A percentile compares a stretch with the other conserved stretches of the same genome.
Evolutionary conservation across 1,140 invertebrate genomes (phyloP).

Genomic region (Habropoda laboriosa): DNA sequence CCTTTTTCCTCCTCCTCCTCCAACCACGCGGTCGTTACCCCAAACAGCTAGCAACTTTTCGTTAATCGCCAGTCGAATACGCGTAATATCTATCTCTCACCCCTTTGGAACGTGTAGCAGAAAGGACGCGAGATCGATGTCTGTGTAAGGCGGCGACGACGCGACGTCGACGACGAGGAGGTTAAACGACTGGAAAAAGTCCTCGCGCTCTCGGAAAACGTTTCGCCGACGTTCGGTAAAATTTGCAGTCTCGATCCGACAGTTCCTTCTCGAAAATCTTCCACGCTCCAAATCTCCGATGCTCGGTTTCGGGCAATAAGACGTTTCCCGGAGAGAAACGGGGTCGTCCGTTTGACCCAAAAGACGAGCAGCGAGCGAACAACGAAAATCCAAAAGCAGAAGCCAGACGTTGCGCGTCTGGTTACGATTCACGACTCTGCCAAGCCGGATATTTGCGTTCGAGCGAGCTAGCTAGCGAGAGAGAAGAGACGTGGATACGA

Average conservation of each 20-base stretch:
- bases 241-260: background rate
- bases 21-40: no score
- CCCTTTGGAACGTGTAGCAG: no score
- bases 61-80: no score
- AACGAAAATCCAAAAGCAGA: slow-evolving; percentile 5
- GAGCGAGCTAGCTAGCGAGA: background rate
- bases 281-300: slow-evolving; percentile 27
- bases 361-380: background rate
- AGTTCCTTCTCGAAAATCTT: slow-evolving; percentile 23
- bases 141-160: background rate
- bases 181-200: slow-evolving; percentile 27
- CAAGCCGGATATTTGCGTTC: slow-evolving; percentile 46
- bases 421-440: slow-evolving; percentile 40
- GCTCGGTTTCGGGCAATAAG: slow-evolving; percentile 10
- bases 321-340: slow-evolving; percentile 20
- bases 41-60: no score
- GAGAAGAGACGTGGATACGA: background rate
- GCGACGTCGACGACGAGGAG: background rate
- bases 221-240: background rate
- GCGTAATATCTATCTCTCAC: no score
- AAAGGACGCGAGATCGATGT: no score
- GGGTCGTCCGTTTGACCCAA: slow-evolving; percentile 33
- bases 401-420: slow-evolving; percentile 40
- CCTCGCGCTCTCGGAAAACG: background rate
- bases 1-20: slow-evolving; percentile 23